Evolutionary conservation across 2,888 invertebrate genomes (phyloP).

Genomic region (Lymantria monacha): DNA sequence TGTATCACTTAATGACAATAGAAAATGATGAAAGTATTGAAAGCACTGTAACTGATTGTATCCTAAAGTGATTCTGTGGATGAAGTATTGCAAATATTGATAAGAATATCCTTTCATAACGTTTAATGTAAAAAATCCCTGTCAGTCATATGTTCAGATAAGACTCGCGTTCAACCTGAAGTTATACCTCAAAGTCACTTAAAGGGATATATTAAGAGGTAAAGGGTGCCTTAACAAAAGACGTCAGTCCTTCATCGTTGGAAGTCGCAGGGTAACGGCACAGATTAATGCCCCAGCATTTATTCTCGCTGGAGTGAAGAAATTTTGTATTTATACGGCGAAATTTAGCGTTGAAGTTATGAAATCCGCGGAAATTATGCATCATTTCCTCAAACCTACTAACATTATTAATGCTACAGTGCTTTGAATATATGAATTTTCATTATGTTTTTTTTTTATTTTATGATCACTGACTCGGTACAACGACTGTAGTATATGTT

Average conservation of each 20-base stretch:
- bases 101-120: neutral
- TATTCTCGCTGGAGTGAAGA: slow-evolving; percentile 19
- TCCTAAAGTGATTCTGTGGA: too few species aligned
- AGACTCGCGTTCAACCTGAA: neutral
- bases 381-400: neutral
- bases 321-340: slow-evolving; percentile 28
- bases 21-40: too few species aligned
- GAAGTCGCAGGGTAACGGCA: slow-evolving; percentile 13
- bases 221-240: slow-evolving; percentile 31
- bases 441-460: too few species aligned
- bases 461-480: too few species aligned
- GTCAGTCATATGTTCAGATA: slow-evolving; percentile 16
- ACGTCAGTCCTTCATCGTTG: slow-evolving; percentile 25
- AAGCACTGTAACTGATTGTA: too few species aligned
- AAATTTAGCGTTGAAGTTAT: slow-evolving; percentile 6
- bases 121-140: slow-evolving; percentile 3
- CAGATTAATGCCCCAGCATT: slow-evolving; percentile 32
- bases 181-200: slow-evolving; percentile 20
- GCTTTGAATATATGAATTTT: neutral
- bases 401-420: neutral
- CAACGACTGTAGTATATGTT: too few species aligned
- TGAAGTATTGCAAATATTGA: too few species aligned
- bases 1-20: too few species aligned
- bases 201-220: slow-evolving; percentile 30
- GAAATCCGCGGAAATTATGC: slow-evolving; percentile 1